phyloP scores from a whole-genome alignment of 2,113 vertebrate genomes.

The Lepus timidus region DNA sequence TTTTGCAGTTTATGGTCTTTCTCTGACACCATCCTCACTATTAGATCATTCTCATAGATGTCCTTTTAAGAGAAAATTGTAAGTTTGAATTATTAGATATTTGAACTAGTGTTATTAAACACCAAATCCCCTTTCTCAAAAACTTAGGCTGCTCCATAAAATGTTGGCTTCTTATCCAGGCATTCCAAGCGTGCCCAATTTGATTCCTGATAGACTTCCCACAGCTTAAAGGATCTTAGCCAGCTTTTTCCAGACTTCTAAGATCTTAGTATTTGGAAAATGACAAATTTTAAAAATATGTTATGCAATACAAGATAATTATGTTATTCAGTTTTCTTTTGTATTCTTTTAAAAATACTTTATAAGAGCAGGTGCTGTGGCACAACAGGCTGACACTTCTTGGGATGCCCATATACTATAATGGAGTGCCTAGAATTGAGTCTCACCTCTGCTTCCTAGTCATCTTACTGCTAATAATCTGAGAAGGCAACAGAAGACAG shows the following conservation, averaged over 20 bases:
- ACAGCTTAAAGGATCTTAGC: background rate
- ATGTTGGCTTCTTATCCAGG: background rate
- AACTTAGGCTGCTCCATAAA: background rate
- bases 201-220: background rate
- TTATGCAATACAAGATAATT: background rate
- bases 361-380: no score
- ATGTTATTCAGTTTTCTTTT: background rate
- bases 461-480: no score
- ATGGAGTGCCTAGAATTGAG: no score
- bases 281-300: background rate
- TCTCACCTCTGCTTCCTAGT: no score
- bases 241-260: background rate
- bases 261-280: background rate
- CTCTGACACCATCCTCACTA: background rate
- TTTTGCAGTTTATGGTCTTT: background rate
- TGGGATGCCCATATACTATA: no score
- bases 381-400: no score
- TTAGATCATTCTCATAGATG: background rate
- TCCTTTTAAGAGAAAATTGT: background rate
- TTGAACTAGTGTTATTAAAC: background rate
- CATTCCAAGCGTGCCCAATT: background rate
- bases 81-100: constrained; percentile 11
- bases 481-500: no score
- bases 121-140: background rate
- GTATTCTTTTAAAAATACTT: background rate